Evolutionary conservation across 1,140 invertebrate genomes (phyloP).

Genomic region (Diuraphis noxia): DNA sequence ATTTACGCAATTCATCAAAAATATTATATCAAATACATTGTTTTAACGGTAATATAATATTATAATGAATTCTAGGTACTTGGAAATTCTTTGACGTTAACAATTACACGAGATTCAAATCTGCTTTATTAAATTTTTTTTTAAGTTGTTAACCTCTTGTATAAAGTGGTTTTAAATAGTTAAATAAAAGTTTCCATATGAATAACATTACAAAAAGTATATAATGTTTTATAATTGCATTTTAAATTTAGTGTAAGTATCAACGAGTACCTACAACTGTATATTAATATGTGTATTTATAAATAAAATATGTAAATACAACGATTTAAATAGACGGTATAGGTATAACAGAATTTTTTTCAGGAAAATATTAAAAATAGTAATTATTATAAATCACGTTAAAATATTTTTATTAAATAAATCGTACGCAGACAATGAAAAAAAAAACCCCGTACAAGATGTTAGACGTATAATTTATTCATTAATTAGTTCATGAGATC

Average conservation of each 20-base stretch:
- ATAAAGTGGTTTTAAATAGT: neutral
- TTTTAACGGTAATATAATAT: neutral
- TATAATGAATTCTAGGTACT: neutral
- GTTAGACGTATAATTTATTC: neutral
- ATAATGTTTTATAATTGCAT: neutral
- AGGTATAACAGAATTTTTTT: neutral
- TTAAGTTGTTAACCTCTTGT: neutral
- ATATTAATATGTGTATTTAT: neutral
- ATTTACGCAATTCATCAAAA: neutral
- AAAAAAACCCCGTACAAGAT: neutral
- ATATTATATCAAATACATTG: neutral
- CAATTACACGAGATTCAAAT: neutral
- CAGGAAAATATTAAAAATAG: neutral
- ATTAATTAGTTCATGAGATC: neutral
- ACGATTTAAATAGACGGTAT: neutral
- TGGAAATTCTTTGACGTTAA: neutral
- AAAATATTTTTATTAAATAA: neutral
- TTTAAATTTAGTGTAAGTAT: neutral
- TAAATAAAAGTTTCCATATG: slow-evolving; percentile 4
- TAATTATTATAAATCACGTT: neutral
- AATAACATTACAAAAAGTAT: neutral
- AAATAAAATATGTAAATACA: neutral
- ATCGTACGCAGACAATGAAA: neutral
- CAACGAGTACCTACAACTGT: neutral
- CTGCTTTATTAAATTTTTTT: neutral